Conservation (phyloP, 2,888 invertebrate species). For the Agrochola macilenta region DNA sequence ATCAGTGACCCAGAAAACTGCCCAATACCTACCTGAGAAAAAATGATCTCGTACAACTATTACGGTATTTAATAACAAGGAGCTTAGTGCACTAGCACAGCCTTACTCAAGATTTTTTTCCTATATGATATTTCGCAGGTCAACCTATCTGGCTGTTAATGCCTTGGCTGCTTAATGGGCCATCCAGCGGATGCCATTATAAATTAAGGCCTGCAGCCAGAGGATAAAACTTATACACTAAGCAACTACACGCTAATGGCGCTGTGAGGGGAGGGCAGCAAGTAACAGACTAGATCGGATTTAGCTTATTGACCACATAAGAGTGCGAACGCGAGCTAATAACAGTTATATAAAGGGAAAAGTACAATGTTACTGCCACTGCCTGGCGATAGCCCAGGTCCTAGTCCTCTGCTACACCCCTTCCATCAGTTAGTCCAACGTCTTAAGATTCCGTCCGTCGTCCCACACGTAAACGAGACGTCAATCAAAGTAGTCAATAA, state of each 20-base stretch:
- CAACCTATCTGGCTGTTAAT: too few species aligned
- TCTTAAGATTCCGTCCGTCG: not conserved
- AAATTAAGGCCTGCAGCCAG: too few species aligned
- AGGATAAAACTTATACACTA: too few species aligned
- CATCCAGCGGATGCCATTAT: not conserved
- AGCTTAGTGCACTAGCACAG: not conserved
- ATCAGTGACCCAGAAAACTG: conserved; percentile 2
- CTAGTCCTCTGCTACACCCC: conserved; percentile 1
- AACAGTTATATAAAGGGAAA: conserved; percentile 4
- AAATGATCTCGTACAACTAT: not conserved
- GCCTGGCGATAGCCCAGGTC: not conserved
- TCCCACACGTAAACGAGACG: conserved; percentile 34
- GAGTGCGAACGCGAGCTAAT: not conserved
- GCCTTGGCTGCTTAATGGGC: too few species aligned
- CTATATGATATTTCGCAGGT: too few species aligned
- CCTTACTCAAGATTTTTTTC: not conserved
- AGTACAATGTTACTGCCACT: not conserved
- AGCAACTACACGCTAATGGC: too few species aligned
- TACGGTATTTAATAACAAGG: not conserved
- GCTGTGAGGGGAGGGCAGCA: not conserved
- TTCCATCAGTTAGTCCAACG: conserved; percentile 2
- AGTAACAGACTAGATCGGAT: not conserved
- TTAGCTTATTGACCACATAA: not conserved
- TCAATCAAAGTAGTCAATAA: conserved; percentile 29
- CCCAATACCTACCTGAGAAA: too few species aligned